Base-by-base conservation (phyloP, 1,140 invertebrate species). In the Drosophila cardini region DNA sequence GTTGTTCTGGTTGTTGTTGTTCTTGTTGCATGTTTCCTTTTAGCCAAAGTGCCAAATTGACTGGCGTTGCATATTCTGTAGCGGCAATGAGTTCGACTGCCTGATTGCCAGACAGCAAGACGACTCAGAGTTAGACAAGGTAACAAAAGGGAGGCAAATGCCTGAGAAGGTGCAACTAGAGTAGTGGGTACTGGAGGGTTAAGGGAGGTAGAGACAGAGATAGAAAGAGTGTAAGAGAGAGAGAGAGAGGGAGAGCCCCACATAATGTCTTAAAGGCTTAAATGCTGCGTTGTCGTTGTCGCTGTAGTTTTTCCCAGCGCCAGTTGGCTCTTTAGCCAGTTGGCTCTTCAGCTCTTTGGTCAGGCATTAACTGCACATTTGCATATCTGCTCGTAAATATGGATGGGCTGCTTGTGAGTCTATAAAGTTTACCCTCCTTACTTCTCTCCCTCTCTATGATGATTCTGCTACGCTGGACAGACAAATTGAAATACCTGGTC, bases 11-110 rank as follows among this genome's bases (percentile, higher is more conserved):
- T 16, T 62, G 57, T 8, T 36, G 45, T 21, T 76, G 73, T 58
- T 53, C 7, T 50, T 76, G 62, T 79, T 83, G 84, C 84, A 80
- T 89, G 80, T 78, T 87, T 80, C 84, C 84, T 90, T 89, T 80
- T 80, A 80, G 85, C 84, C 85, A 89, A 89, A 89, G 84, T 89
- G 84, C 80, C 85, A 89, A 89, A 89, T 89, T 89, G 84, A 89
- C 84, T 89, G 84, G 87, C 84, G 84, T 26, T 84, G 84, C 85
- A 90, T 80, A 75, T 75, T 71, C 67, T 71, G 46, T 32, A 62
- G 70, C 36, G 57, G 62, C 63, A 57, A 65, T 76, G 45, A 52
- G 58, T 65, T 52, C 55, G 68, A 46, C 73, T 64, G 60, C 76
- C 80, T 68, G 76, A 69, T 52, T 57, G 69, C 72, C 77, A 76